Percentiles rank a stretch among this genome's conserved stretches.
Evolutionary conservation across 2,888 invertebrate species (phyloP).

Genomic region (Apamea anceps): DNA sequence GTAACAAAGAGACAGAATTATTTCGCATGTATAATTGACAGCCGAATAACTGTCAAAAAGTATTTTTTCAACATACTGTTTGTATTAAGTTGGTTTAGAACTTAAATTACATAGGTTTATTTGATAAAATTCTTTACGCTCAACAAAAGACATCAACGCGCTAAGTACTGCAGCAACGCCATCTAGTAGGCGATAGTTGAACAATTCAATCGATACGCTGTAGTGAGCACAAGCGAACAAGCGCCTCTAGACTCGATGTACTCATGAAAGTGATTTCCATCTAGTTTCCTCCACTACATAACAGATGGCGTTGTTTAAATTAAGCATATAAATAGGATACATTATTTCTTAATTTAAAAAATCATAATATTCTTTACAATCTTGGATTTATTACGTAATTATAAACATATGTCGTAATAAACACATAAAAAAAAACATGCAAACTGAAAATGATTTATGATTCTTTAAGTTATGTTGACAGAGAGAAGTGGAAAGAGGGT

Average conservation of each 20-base stretch:
- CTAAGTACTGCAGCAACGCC: slow-evolving; percentile 55
- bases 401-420: neutral
- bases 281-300: slow-evolving; percentile 61
- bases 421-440: neutral
- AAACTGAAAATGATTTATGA: neutral
- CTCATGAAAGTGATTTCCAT: neutral
- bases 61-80: neutral
- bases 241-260: neutral
- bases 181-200: slow-evolving; percentile 65
- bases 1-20: too few relatives aligned
- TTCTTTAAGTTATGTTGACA: neutral
- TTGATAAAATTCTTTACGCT: neutral
- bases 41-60: neutral
- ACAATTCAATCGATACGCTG: slow-evolving; percentile 45
- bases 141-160: slow-evolving; percentile 82
- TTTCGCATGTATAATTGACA: too few relatives aligned
- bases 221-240: neutral
- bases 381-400: neutral
- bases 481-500: too few relatives aligned
- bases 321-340: fast-evolving
- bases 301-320: slow-evolving; percentile 73
- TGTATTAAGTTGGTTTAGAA: neutral
- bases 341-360: neutral
- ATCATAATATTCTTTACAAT: neutral
- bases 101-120: neutral